These are phyloP conservation scores for Reinhardtius hippoglossoides DNA, from an alignment of 2,113 vertebrate species.

Conservation along the genomic window DNA sequence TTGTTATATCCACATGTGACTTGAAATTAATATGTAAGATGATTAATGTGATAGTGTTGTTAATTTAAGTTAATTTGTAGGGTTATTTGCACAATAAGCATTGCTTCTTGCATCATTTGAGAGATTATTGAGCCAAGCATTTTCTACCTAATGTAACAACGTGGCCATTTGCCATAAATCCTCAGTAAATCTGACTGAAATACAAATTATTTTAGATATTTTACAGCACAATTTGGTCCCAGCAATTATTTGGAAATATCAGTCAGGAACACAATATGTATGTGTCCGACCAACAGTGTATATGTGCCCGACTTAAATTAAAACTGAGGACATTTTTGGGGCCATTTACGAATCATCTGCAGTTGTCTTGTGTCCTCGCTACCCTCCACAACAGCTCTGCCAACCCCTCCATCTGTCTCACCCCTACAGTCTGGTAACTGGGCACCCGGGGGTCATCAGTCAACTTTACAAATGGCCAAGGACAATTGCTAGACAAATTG, in stretches of 20 bases:
- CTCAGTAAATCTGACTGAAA: background rate
- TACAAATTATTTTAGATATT: background rate
- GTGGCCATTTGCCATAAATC: background rate
- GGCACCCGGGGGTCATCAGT: conserved; percentile 41
- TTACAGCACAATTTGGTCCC: background rate
- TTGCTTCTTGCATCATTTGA: background rate
- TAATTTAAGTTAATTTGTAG: background rate
- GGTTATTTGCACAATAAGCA: background rate
- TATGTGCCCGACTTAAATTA: background rate
- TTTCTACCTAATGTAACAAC: background rate
- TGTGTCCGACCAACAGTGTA: background rate
- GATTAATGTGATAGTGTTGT: background rate
- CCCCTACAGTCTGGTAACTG: conserved; percentile 26
- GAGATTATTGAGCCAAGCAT: background rate
- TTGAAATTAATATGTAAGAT: background rate
- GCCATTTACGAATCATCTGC: conserved; percentile 35
- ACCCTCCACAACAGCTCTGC: conserved; percentile 23
- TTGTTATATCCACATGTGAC: background rate
- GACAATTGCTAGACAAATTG: conserved; percentile 43
- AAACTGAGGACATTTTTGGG: background rate
- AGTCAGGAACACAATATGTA: too few species aligned
- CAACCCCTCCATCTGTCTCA: conserved; percentile 57
- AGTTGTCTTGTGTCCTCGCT: conserved; percentile 17
- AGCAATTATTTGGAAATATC: background rate
- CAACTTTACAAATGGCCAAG: conserved; percentile 44